Base-by-base conservation (phyloP, 2,113 vertebrate genomes). In the Oryzias curvinotus region DNA sequence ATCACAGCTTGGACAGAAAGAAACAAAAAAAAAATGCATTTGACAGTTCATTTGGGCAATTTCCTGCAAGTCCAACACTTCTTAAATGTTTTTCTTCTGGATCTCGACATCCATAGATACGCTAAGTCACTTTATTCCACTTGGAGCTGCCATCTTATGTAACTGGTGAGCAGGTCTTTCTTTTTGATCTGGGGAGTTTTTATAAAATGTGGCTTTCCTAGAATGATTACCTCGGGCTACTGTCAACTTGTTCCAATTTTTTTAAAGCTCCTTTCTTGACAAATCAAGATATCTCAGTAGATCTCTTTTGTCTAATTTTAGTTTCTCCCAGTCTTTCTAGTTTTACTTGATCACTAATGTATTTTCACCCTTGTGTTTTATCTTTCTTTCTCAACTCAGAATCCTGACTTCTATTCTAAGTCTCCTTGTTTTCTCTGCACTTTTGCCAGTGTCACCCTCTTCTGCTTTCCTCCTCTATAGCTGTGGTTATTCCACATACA, bases 181-280 rank as follows among this genome's bases (percentile, higher is more conserved):
- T 46, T 64, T 25, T n/a, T 42, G 52, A 69, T 62, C 30, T 36
- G 18, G 47, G 48, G 46, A 64, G 42, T 49, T 68, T 23, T 48
- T 8, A 36, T 7, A 10, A 71, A 51, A 28, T 51, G 46, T 54
- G 69, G 52, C 41, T 21, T 44, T 63, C 77, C 58, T 47, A 36
- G 30, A 59, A 47, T 43, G n/a, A 57, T 75, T 17, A 72, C 79
- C 77, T 57, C 47, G 17, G 79, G 81, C 76, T 73, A 67, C 62
- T 76, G 79, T 84, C 76, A 72, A 68, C 60, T 43, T 76, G 66
- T 82, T 12, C 10, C 75, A 66, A 47, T 56, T 69, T 81, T 75
- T 77, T 62, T 63, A 64, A 60, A 65, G 44, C 30, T 80, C 57
- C 26, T 49, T 10, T 67, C 77, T 79, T 68, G 48, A 57, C 61